Base-by-base conservation (phyloP, 1,140 invertebrate genomes). In the Venustaconcha ellipsiformis region DNA sequence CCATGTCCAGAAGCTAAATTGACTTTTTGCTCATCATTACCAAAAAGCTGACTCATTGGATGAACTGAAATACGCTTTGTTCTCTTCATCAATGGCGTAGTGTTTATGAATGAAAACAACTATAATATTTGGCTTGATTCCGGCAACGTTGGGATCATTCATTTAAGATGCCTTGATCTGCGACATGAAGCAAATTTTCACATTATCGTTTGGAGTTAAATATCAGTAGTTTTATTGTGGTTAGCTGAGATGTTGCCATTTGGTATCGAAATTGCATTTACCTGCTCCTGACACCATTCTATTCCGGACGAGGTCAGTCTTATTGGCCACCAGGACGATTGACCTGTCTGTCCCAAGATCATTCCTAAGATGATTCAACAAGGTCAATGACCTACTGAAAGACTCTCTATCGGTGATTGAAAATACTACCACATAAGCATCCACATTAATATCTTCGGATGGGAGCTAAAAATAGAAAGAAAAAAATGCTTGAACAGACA, bases 401-500 rank as follows among this genome's bases (percentile, higher is more conserved):
- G 95, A 96, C 48, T 57, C 30, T 6, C 56, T 67, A 68, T 78
- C 78, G 0, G 78, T 80, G 23, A 79, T 80, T 14, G 78, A 81
- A 70, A 80, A 81, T 15, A 80, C 90, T 86, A 78, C 87, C 78
- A 17, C 76, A 57, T 78, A 79, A 67, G 78, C 83, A 75, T 78
- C 83, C 60, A 76, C 75, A 70, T 73, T 68, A 60, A 76, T 72
- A 48, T 81, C 80, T 76, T 84, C 74, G 64, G 67, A 66, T 75
- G 74, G 74, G 48, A 56, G 67, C 68, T 71, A 68, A 66, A 74
- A 56, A 48, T 48, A 8, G 0, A 66, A n/a, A 71, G 20, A 18
- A 62, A 2, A 60, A 14, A 0, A 30, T 20, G 30, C 59, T 11
- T 8, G 23, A 18, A 14, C 18, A 8, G 8, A 62, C 6, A 62